Base-by-base conservation (phyloP, 37 sponge, comb jelly and placozoan genomes). In the Beroe forskalii region DNA sequence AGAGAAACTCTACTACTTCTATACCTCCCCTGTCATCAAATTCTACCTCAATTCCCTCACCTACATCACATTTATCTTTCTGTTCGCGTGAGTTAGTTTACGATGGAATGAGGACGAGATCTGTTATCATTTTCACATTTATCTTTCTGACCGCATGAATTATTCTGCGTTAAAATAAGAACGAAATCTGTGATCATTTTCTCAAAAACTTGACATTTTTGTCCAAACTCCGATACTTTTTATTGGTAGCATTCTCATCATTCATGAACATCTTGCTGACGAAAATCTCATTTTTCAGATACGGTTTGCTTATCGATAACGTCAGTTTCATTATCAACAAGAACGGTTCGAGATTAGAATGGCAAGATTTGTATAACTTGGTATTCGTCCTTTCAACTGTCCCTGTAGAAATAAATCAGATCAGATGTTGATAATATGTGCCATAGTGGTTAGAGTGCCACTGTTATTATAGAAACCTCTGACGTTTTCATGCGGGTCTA, bases 1-100 rank as follows among this genome's bases (percentile, higher is more conserved):
- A 43, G 86, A 80, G 86, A 80, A 80, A 38, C 55, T 80, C 37
- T 80, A 80, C 48, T 80, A 80, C 55, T 80, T 80, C 55, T 80
- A 80, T 23, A 80, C 86, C 1, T 80, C 86, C n/a, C 86, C 86
- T 80, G 86, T 80, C 27, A 80, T 80, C 55, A 80, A 80, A 25
- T 80, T 80, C 35, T 80, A 80, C 55, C 86, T 80, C 24, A 80
- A 80, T 25, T 44, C 86, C 86, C 86, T 80, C 30, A 80, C 86
- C 4, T 80, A 80, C 27, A 12, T 80, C 22, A 3, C 31, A 1
- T 80, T 80, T 30, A 22, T 80, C n/a, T 38, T 80, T 22, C 35
- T 80, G n/a, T 80, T 33, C 55, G 86, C 38, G 86, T 80, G 40
- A 80, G 86, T 41, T 4, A 72, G 25, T n/a, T n/a, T n/a, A n/a